These are phyloP conservation scores for Sapajus apella DNA, from an alignment of 2,113 vertebrate genomes.

Conservation along the genomic window DNA sequence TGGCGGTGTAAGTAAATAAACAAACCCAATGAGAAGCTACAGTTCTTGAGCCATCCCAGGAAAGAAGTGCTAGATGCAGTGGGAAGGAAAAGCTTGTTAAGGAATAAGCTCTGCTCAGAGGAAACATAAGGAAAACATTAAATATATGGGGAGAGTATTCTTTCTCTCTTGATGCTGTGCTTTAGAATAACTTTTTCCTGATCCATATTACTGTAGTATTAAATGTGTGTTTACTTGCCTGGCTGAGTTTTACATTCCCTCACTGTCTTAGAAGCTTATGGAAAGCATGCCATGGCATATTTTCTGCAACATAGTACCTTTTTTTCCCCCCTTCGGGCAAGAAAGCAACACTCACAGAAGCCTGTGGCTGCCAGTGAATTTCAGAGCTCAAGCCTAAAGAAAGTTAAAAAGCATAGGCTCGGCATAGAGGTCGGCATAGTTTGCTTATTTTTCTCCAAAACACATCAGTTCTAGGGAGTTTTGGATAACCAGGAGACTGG, in stretches of 20 bases:
- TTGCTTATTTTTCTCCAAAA: constrained; percentile 55
- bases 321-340: constrained; percentile 19
- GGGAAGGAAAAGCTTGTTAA: constrained; percentile 79
- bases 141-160: constrained; percentile 73
- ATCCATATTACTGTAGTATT: constrained; percentile 59
- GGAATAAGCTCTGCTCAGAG: constrained; percentile 63
- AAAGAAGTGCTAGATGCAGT: constrained; percentile 71
- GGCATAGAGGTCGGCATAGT: constrained; percentile 1
- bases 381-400: neutral
- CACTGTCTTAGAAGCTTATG: neutral
- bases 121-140: constrained; percentile 87
- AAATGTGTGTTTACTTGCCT: constrained; percentile 66
- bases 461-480: neutral
- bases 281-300: neutral
- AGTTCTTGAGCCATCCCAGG: constrained; percentile 64
- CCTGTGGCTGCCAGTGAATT: neutral
- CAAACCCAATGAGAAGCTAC: constrained; percentile 34
- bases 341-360: constrained; percentile 34
- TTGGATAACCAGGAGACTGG: constrained; percentile 23
- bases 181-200: constrained; percentile 74
- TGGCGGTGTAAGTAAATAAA: constrained; percentile 77
- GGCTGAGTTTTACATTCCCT: constrained; percentile 36
- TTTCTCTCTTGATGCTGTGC: constrained; percentile 71
- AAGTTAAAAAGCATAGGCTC: constrained; percentile 48
- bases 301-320: constrained; percentile 40